Evolutionary conservation across 1,140 invertebrate species (phyloP), one percentile per base, ranked within the genome.

Genomic region (Sweltsa coloradensis): DNA sequence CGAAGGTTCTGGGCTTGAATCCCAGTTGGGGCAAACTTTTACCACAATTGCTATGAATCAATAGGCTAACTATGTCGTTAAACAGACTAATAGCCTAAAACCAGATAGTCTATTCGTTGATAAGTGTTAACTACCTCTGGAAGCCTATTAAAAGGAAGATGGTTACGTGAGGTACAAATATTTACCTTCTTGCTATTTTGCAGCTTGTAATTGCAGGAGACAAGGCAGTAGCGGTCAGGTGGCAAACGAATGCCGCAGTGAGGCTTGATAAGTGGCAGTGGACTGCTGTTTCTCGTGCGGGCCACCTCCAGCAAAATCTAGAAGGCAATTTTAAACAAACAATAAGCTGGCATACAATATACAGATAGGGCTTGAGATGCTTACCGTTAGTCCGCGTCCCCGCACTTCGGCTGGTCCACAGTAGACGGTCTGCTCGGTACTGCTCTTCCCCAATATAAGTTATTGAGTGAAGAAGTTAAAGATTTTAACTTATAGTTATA

Each of bases 171-270:
- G 13, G 24, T 27, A 26, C 1, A 2, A 25, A 18, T 34, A 14
- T 19, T 16, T 36, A 22, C 45, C 34, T 53, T 53, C 29, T 52
- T 57, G 1, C 59, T 51, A 48, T 63, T 67, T 19, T 70, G 68
- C 2, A 89, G 63, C 53, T 73, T 77, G 55, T 85, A 90, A 63
- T 91, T 92, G 21, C 80, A 75, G n/a, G 81, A 75, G 34, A 81
- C 78, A 2, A 91, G 65, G 58, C 87, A 90, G 58, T 85, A 86
- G 54, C 92, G 78, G 66, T 97, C 93, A 11, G 91, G 90, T 3
- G 93, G 93, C 27, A 97, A 66, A 24, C 91, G 65, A 13, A 95
- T 64, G 1, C 93, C 92, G 65, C 87, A 89, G 57, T 87, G 88
- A 5, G 90, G 82, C 59, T 93, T 96, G 2, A 97, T 85, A 34